These are phyloP conservation scores for Amphibalanus amphitrite DNA, from an alignment of 1,140 invertebrate genomes.

Conservation along the genomic window DNA sequence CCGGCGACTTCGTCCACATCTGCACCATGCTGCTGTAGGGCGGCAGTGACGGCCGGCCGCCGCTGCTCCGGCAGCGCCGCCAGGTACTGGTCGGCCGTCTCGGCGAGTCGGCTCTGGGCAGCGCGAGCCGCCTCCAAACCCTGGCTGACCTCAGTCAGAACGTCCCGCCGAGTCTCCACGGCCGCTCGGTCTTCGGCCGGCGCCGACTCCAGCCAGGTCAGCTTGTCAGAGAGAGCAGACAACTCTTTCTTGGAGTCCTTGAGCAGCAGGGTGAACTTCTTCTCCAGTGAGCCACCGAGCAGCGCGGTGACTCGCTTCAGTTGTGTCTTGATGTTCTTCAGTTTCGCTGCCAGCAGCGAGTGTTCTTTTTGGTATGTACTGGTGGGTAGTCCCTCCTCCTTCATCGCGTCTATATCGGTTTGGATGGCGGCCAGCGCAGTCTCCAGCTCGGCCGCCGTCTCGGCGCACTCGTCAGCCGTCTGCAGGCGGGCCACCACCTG, in stretches of 20 bases:
- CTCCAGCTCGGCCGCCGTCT: background rate
- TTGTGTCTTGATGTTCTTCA: background rate
- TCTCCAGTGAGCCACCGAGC: constrained; percentile 61
- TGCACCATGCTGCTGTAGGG: constrained; percentile 32
- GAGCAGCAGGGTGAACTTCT: constrained; percentile 30
- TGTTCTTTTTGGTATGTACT: background rate
- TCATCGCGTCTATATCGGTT: background rate
- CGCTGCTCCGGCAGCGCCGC: constrained; percentile 18
- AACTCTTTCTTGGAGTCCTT: background rate
- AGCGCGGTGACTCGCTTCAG: constrained; percentile 35
- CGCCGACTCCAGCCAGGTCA: constrained; percentile 79
- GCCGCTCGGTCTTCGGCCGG: constrained; percentile 73
- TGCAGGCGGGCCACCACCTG: background rate
- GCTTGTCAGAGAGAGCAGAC: constrained; percentile 43
- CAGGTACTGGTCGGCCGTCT: constrained; percentile 16
- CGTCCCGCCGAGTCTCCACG: constrained; percentile 72
- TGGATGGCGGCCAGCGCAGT: background rate
- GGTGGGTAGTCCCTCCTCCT: background rate
- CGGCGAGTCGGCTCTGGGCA: constrained; percentile 19
- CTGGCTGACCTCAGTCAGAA: constrained; percentile 54
- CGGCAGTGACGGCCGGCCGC: constrained; percentile 17
- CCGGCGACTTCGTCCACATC: constrained; percentile 39
- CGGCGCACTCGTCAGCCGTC: background rate
- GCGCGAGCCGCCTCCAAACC: constrained; percentile 36
- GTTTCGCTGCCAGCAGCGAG: background rate